Evolutionary conservation across 2,888 invertebrate species (phyloP), one percentile per base, ranked within the genome.

Genomic region (Agonopterix alstromeriana): DNA sequence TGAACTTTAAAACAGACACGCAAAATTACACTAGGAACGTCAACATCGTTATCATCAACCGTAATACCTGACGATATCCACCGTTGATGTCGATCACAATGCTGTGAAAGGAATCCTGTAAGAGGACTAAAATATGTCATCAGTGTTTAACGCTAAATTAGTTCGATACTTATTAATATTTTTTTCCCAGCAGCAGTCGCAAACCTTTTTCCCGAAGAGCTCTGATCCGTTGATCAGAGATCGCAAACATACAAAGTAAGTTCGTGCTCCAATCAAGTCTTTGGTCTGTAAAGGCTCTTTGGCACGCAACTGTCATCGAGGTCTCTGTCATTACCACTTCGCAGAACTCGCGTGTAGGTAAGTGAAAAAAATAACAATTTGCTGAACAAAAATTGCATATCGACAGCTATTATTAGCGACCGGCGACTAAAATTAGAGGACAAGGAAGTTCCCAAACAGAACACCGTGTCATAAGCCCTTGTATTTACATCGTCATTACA

Each of bases 291-390:
- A 11, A 35, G 42, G 10, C 10, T 14, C 10, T 17, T n/a, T 36
- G 12, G 36, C 48, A 48, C 47, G 48, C 44, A 42, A 48, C 36
- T 65, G 70, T 67, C 70, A 69, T 59, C 65, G 53, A 51, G 51
- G 53, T 51, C 42, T 50, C 14, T 46, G 49, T 58, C 53, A 60
- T 65, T 60, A 63, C 50, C 50, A 49, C 45, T 73, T 71, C 73
- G 53, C 51, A 53, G 73, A 72, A 72, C 55, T 66, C 49, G 72
- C 73, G 70, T 73, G 73, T 56, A 58, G 65, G 52, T 59, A 57
- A 53, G 54, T 53, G 58, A 50, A 58, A 51, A 65, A 46, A 51
- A 46, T 17, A 43, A 10, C 46, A 46, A 46, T 51, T 51, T 51
- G 51, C 45, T 35, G 43, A 27, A 38, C 48, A 46, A 42, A 48